Evolutionary conservation across 2,797 vertebrate genomes (phyloP).

Genomic region (Phoeniculus purpureus): DNA sequence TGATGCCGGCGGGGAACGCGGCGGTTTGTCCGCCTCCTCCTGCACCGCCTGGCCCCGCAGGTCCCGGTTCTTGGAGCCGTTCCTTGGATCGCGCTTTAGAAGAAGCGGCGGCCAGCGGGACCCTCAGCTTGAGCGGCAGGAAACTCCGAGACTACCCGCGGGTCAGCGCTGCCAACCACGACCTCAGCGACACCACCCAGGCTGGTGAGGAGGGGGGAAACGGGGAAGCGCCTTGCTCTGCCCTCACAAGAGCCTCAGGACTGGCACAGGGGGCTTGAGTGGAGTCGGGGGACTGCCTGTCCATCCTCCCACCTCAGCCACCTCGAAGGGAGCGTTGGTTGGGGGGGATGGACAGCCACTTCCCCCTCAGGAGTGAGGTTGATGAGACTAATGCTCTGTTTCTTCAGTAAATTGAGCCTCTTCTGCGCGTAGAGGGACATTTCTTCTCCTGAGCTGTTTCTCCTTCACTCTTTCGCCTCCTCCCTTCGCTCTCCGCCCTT

Average conservation of each 20-base stretch:
- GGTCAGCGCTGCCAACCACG: conserved; percentile 88
- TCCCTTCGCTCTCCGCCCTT: conserved; percentile 28
- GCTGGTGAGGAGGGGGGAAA: conserved; percentile 83
- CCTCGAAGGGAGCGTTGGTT: background rate
- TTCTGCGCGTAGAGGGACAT: rapidly evolving
- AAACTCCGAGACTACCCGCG: conserved; percentile 97
- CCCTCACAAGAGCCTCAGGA: background rate
- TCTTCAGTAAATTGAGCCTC: background rate
- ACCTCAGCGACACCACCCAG: conserved; percentile 94
- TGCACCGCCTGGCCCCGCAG: conserved; percentile 26
- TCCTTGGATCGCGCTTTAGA: conserved; percentile 93
- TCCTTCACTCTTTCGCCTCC: background rate
- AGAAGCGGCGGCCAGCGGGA: conserved; percentile 90
- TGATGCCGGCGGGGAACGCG: conserved; percentile 68
- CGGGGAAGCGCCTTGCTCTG: background rate
- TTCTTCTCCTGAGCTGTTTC: background rate
- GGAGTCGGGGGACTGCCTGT: background rate
- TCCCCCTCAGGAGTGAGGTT: background rate
- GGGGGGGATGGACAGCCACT: background rate
- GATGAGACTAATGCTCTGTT: background rate
- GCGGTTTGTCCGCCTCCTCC: conserved; percentile 55
- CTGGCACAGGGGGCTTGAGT: background rate
- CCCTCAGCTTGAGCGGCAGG: conserved; percentile 94
- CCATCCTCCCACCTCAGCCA: background rate
- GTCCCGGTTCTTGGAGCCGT: conserved; percentile 90